A percentile compares a stretch with the other conserved stretches of the same genome.
Evolutionary conservation across 2,888 invertebrate genomes (phyloP).

Genomic region (Sphaerophoria taeniata): DNA sequence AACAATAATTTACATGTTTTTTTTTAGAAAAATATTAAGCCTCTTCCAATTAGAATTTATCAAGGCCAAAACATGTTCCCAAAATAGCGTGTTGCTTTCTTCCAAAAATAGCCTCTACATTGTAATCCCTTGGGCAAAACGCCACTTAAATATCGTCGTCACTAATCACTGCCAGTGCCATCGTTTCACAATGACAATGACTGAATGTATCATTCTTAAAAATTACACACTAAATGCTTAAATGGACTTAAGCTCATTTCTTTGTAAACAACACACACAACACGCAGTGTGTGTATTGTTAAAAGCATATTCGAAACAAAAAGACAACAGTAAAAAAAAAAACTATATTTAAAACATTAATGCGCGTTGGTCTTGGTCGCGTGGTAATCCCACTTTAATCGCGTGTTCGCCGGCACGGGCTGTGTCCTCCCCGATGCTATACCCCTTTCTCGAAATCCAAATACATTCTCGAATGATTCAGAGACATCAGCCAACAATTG

Average conservation of each 20-base stretch:
- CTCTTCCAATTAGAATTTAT: conserved; percentile 10
- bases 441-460: neutral
- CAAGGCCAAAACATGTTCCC: conserved; percentile 41
- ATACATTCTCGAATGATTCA: conserved; percentile 42
- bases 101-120: conserved; percentile 46
- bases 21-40: neutral
- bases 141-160: conserved; percentile 42
- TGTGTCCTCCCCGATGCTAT: conserved; percentile 29
- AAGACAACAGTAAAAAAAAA: conserved; percentile 10
- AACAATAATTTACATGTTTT: no score
- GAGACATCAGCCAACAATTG: conserved; percentile 55
- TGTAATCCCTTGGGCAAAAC: conserved; percentile 36
- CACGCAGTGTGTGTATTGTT: neutral
- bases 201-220: conserved; percentile 41
- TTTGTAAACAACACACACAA: neutral
- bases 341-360: conserved; percentile 67
- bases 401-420: conserved; percentile 10
- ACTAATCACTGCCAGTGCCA: conserved; percentile 56
- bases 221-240: conserved; percentile 57
- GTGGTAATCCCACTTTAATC: conserved; percentile 72
- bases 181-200: conserved; percentile 40
- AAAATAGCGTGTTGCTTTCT: conserved; percentile 9
- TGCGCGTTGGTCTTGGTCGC: conserved; percentile 55
- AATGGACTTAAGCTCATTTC: conserved; percentile 58
- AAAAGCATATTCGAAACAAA: conserved; percentile 29